Conservation (phyloP, 2,113 vertebrate species). For the Strix aluco region DNA sequence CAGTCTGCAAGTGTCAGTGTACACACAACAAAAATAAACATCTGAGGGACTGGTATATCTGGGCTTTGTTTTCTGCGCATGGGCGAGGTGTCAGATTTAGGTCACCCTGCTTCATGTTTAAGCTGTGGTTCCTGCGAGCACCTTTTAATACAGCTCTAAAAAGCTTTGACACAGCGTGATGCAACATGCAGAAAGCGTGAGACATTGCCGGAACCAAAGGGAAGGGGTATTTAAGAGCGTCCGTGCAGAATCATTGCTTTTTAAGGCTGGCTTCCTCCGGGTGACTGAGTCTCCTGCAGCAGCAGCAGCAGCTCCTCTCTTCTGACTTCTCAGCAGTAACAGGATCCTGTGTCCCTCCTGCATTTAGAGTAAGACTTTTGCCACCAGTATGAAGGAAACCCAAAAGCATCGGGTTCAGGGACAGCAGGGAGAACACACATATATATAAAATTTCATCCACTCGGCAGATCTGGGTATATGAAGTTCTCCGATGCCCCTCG, state of each 20-base stretch:
- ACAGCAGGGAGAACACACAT: background rate
- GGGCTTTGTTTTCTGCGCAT: background rate
- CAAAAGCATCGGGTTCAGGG: background rate
- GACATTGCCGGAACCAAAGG: accelerated
- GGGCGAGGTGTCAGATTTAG: conserved; percentile 53
- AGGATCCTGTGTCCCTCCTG: background rate
- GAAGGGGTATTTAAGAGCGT: accelerated
- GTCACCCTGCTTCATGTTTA: background rate
- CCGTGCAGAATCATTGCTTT: background rate
- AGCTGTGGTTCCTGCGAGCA: background rate
- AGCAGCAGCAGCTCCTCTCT: background rate
- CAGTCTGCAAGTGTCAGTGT: background rate
- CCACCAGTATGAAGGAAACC: background rate
- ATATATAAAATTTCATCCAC: conserved; percentile 26
- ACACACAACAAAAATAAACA: background rate
- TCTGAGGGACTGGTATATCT: background rate
- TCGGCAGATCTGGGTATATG: background rate
- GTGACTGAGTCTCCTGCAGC: background rate
- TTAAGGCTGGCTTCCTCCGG: background rate
- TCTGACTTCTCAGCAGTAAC: background rate
- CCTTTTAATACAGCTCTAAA: background rate
- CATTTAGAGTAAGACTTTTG: background rate
- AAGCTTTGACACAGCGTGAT: background rate
- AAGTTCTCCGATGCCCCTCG: background rate
- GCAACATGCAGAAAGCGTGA: background rate